Evolutionary conservation across 2,113 vertebrate genomes (phyloP).

Genomic region (Trogon surrucura): DNA sequence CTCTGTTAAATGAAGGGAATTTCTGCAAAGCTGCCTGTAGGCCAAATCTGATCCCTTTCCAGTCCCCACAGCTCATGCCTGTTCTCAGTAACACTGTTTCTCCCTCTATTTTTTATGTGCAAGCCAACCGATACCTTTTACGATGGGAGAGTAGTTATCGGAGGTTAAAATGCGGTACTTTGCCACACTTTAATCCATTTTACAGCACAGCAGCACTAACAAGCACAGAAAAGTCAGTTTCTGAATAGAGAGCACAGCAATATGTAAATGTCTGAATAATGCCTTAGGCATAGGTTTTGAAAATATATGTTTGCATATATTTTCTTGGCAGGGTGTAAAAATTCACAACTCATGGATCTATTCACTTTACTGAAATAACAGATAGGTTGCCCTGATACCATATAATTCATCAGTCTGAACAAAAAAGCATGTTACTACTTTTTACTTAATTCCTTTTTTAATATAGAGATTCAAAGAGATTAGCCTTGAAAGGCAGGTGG

Average conservation of each 20-base stretch:
- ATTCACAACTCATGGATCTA: not conserved
- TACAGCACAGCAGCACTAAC: not conserved
- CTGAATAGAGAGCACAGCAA: not conserved
- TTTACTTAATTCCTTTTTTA: not conserved
- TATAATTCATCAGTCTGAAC: not conserved
- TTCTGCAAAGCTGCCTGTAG: not conserved
- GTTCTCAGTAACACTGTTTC: not conserved
- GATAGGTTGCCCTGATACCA: not conserved
- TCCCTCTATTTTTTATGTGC: not conserved
- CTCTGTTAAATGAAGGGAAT: not conserved
- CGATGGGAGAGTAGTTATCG: not conserved
- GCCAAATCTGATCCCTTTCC: not conserved
- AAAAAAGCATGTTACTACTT: not conserved
- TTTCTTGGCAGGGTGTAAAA: not conserved
- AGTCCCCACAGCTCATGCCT: not conserved
- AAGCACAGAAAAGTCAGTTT: not conserved
- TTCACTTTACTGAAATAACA: not conserved
- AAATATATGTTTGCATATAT: not conserved
- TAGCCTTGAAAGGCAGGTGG: not conserved
- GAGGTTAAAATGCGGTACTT: not conserved
- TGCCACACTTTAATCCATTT: not conserved
- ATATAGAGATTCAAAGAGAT: not conserved
- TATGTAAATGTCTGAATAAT: not conserved
- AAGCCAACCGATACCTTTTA: not conserved
- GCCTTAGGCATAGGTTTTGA: not conserved